Evolutionary conservation across 64 coral and sea anemone genomes (phyloP).

Genomic region (Stylophora pistillata): DNA sequence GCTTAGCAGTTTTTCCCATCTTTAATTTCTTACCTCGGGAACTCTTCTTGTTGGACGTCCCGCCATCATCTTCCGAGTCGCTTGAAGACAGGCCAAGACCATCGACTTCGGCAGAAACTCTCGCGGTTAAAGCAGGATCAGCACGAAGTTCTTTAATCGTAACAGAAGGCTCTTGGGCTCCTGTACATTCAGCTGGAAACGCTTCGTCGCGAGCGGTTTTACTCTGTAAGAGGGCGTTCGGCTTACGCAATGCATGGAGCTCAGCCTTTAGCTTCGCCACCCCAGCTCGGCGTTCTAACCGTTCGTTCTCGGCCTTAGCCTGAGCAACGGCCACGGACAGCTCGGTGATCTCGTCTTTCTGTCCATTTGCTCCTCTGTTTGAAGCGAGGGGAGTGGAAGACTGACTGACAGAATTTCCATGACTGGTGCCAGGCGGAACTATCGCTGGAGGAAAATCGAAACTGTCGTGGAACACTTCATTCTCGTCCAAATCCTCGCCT

Average conservation of each 20-base stretch:
- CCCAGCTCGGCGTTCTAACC: no score
- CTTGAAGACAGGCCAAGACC: not conserved
- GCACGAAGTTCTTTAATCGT: not conserved
- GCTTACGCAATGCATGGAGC: not conserved
- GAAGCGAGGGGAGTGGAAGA: not conserved
- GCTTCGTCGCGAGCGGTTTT: not conserved
- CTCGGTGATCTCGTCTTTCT: not conserved
- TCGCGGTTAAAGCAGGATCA: not conserved
- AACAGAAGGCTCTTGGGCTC: not conserved
- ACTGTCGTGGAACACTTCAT: not conserved
- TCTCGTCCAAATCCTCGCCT: not conserved
- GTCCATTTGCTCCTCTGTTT: not conserved
- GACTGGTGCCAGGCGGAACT: not conserved
- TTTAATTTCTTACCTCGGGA: not conserved
- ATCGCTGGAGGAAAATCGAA: not conserved
- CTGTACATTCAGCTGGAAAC: not conserved
- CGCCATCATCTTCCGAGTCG: conserved; percentile 1
- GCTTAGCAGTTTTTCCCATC: conserved; percentile 16
- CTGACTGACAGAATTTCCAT: not conserved
- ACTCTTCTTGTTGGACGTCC: not conserved
- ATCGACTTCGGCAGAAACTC: not conserved
- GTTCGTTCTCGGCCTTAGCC: not conserved
- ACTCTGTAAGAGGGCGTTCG: not conserved
- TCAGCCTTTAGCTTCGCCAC: no score
- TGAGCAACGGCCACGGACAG: not conserved